Conservation (phyloP, 2,888 invertebrate species). For the Tinea pellionella region DNA sequence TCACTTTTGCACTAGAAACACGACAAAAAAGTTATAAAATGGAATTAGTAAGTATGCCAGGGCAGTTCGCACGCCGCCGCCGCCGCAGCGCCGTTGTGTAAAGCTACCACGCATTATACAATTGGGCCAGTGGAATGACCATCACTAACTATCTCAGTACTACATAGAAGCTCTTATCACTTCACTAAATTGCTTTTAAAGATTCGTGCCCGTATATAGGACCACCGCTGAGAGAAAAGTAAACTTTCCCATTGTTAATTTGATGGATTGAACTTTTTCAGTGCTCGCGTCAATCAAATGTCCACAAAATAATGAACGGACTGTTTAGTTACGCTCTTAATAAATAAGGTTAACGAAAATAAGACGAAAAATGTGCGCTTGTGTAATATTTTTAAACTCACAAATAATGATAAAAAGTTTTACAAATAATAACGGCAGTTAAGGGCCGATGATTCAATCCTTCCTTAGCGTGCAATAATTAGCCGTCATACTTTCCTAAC, state of each 20-base stretch:
- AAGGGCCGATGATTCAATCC: too few relatives aligned
- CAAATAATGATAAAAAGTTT: background rate
- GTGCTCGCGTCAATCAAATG: background rate
- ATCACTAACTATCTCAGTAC: conserved; percentile 13
- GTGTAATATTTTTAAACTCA: background rate
- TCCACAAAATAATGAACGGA: background rate
- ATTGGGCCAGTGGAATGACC: conserved; percentile 42
- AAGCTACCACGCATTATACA: conserved; percentile 40
- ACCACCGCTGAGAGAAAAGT: background rate
- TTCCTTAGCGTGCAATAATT: too few relatives aligned
- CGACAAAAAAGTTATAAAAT: conserved; percentile 37
- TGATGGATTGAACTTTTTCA: background rate
- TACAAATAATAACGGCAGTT: too few relatives aligned
- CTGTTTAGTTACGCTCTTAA: background rate
- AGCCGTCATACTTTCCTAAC: too few relatives aligned
- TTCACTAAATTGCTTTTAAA: conserved; percentile 1
- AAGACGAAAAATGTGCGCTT: background rate
- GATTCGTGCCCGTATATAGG: background rate
- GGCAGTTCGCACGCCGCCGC: conserved; percentile 49
- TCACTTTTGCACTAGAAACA: conserved; percentile 36
- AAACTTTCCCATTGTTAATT: background rate
- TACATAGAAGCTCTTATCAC: background rate
- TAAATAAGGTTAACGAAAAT: background rate
- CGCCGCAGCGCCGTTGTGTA: conserved; percentile 18
- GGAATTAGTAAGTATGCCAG: conserved; percentile 43